phyloP scores from a whole-genome alignment of 2,113 vertebrate species.

The Rissa tridactyla region DNA sequence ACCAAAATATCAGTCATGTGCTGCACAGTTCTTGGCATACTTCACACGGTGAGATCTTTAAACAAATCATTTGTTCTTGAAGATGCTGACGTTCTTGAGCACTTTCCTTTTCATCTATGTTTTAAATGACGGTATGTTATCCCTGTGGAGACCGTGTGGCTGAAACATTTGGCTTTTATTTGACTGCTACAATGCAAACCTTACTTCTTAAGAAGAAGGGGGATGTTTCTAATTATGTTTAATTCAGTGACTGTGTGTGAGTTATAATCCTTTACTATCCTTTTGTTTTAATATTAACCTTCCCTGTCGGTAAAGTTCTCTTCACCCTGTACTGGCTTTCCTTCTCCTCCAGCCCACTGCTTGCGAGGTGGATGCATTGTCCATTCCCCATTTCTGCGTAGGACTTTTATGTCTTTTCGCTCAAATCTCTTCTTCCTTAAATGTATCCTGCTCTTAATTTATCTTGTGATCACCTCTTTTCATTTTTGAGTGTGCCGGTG shows the following conservation, averaged over 20 bases:
- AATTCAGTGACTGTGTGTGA: not conserved
- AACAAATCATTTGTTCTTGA: not conserved
- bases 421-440: not conserved
- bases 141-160: fast-evolving
- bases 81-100: not conserved
- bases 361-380: not conserved
- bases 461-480: not conserved
- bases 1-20: not conserved
- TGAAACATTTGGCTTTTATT: not conserved
- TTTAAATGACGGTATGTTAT: not conserved
- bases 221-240: not conserved
- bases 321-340: not conserved
- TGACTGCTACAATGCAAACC: not conserved
- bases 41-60: not conserved
- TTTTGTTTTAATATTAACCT: not conserved
- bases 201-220: not conserved
- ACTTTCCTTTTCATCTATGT: fast-evolving
- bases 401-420: not conserved
- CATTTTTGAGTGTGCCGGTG: not conserved
- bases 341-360: not conserved
- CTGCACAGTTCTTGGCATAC: not conserved
- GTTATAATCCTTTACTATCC: not conserved
- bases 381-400: not conserved
- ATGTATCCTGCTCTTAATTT: not conserved
- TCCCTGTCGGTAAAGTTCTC: not conserved